Base-by-base conservation (phyloP, 1,140 invertebrate genomes). In the Episyrphus balteatus region DNA sequence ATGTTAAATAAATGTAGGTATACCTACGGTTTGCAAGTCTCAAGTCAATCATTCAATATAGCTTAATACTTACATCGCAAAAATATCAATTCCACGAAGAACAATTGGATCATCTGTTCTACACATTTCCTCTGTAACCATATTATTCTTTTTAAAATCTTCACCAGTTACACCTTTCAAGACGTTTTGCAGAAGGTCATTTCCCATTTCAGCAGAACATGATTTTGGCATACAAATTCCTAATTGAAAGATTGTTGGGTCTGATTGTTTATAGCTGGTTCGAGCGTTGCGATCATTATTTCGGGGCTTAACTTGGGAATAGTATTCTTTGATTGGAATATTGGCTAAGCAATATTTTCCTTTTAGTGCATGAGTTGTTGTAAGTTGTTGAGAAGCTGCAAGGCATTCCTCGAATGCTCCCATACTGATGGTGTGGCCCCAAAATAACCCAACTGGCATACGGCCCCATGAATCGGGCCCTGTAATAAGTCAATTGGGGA, bases 391-490 rank as follows among this genome's bases (percentile, higher is more conserved):
- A 9, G 46, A 51, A 7, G 60, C 60, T 1, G 58, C 62, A 39
- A 66, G 51, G 33, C 62, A 66, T 44, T 66, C 62, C 45, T 66
- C 62, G 46, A 61, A 65, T 42, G 57, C 54, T 0, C 62, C 62
- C 55, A 66, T 62, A 44, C 62, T 65, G 21, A 62, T 58, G 2
- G 55, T 39, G 44, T 66, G 62, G 10, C 62, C 62, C 58, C 60
- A 62, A 36, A 65, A 58, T 32, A 66, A 48, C 17, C 62, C 62
- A 9, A 65, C 47, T 3, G 62, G 62, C 37, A 62, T 17, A n/a
- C 62, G 62, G 12, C 62, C 62, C 62, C 62, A 66, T 18, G 62
- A 53, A 31, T 66, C 62, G n/a, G 62, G 59, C 49, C 64, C 62
- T 65, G 49, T 6, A 52, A 41, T 26, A 26, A 26, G 8, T 26